Evolutionary conservation across 2,888 invertebrate genomes (phyloP).

Genomic region (Tipula lateralis): DNA sequence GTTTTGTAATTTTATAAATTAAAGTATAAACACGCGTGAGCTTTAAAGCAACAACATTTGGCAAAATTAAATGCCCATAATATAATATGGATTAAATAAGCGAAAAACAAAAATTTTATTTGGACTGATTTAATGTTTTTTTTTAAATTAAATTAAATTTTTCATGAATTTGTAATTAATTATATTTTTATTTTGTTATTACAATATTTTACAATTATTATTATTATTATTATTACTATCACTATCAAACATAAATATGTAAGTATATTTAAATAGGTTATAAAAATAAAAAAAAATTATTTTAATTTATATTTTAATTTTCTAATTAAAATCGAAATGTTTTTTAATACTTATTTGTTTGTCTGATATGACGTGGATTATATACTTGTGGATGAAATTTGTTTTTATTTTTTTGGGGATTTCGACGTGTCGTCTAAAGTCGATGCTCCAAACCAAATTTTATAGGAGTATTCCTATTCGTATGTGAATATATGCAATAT

Average conservation of each 20-base stretch:
- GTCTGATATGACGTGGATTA: not conserved
- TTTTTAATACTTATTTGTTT: not conserved
- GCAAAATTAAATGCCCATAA: not conserved
- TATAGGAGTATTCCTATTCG: no score
- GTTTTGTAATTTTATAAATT: not conserved
- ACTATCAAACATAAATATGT: no score
- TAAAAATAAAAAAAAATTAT: not conserved
- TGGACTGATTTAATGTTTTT: not conserved
- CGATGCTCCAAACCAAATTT: no score
- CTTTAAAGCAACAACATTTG: not conserved
- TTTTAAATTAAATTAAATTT: not conserved
- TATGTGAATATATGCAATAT: no score
- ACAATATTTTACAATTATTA: not conserved
- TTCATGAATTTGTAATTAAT: conserved; percentile 20
- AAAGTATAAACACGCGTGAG: not conserved
- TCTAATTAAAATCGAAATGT: not conserved
- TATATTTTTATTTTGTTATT: not conserved
- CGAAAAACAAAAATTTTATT: not conserved
- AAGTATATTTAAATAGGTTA: not conserved
- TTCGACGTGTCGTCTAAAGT: no score
- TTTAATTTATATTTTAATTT: not conserved
- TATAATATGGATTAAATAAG: not conserved
- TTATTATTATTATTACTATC: not conserved
- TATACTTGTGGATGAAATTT: no score
- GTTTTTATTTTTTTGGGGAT: no score